A percentile compares a stretch with the other conserved stretches of the same genome.
Evolutionary conservation across 2,113 vertebrate genomes (phyloP).

Genomic region (Panurus biarmicus): DNA sequence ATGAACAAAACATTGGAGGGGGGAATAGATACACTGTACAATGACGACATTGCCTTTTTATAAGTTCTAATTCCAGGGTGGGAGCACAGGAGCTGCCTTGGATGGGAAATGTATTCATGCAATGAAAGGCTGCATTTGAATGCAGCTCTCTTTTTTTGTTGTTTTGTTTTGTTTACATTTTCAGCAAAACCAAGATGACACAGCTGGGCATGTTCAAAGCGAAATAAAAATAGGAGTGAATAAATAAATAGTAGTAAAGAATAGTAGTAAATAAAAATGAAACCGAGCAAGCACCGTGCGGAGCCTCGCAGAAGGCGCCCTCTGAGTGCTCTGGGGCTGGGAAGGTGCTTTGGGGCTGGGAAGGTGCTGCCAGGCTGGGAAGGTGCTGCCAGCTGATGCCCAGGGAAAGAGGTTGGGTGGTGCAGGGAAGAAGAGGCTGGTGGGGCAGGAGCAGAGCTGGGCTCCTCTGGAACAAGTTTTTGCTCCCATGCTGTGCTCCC

Average conservation of each 20-base stretch:
- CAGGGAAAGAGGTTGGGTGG: not conserved
- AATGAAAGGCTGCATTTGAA: slow-evolving; percentile 29
- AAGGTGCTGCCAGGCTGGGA: not conserved
- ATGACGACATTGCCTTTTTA: not conserved
- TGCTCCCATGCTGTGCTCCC: fast-evolving
- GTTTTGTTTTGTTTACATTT: slow-evolving; percentile 46
- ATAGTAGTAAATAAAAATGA: slow-evolving; percentile 49
- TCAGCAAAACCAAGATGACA: slow-evolving; percentile 56
- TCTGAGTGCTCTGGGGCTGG: not conserved
- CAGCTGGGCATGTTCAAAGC: slow-evolving; percentile 61
- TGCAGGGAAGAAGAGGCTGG: not conserved
- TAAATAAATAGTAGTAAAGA: slow-evolving; percentile 61
- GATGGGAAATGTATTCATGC: slow-evolving; percentile 14
- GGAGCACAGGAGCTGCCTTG: not conserved
- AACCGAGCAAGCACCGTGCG: not conserved
- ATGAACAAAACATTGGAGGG: not conserved
- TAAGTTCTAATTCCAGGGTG: slow-evolving; percentile 26
- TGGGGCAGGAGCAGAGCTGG: not conserved
- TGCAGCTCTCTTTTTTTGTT: not conserved
- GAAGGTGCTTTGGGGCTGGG: not conserved
- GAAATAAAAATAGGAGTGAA: slow-evolving; percentile 51
- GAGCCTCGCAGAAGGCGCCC: not conserved
- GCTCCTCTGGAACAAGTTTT: not conserved
- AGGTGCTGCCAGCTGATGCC: not conserved
- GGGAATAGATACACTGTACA: not conserved